A percentile compares a stretch with the other conserved stretches of the same genome.
Evolutionary conservation across 2,888 invertebrate genomes (phyloP).

Genomic region (Stenurella melanura): DNA sequence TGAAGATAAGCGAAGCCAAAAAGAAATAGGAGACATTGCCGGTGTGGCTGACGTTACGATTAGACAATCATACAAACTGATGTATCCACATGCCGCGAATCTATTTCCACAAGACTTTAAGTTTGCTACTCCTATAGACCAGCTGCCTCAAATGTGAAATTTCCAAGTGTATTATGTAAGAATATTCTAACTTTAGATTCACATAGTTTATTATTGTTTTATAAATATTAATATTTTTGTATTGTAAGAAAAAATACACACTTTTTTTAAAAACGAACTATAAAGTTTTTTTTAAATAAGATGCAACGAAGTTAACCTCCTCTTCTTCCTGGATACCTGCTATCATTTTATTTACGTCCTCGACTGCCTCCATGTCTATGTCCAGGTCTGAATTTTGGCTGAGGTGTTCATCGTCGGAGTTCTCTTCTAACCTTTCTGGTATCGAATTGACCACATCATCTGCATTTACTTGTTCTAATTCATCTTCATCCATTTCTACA

Average conservation of each 20-base stretch:
- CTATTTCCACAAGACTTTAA: slow-evolving; percentile 98
- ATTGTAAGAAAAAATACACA: slow-evolving; percentile 10
- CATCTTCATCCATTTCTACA: slow-evolving; percentile 39
- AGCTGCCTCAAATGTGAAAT: slow-evolving; percentile 88
- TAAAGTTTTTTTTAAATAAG: slow-evolving; percentile 33
- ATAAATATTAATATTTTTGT: slow-evolving; percentile 22
- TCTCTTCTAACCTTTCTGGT: slow-evolving; percentile 58
- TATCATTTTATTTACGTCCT: slow-evolving; percentile 67
- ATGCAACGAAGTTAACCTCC: slow-evolving; percentile 25
- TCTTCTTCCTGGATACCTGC: slow-evolving; percentile 11
- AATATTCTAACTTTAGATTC: background rate
- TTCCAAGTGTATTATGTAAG: slow-evolving; percentile 21
- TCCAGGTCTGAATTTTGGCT: slow-evolving; percentile 60
- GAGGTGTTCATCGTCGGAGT: slow-evolving; percentile 54
- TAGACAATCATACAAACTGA: slow-evolving; percentile 96
- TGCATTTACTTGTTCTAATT: slow-evolving; percentile 55
- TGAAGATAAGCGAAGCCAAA: slow-evolving; percentile 94
- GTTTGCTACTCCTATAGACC: slow-evolving; percentile 95
- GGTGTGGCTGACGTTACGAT: slow-evolving; percentile 99
- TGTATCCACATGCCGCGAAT: slow-evolving; percentile 94
- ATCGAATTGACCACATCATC: slow-evolving; percentile 57
- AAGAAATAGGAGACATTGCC: slow-evolving; percentile 98
- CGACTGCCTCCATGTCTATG: slow-evolving; percentile 66
- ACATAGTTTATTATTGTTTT: background rate
- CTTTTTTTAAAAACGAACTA: slow-evolving; percentile 21